A percentile compares a stretch with the other conserved stretches of the same genome.
These are phyloP conservation scores for Eudasyphora cyanicolor DNA, from an alignment of 2,888 invertebrate genomes.

Conservation along the genomic window DNA sequence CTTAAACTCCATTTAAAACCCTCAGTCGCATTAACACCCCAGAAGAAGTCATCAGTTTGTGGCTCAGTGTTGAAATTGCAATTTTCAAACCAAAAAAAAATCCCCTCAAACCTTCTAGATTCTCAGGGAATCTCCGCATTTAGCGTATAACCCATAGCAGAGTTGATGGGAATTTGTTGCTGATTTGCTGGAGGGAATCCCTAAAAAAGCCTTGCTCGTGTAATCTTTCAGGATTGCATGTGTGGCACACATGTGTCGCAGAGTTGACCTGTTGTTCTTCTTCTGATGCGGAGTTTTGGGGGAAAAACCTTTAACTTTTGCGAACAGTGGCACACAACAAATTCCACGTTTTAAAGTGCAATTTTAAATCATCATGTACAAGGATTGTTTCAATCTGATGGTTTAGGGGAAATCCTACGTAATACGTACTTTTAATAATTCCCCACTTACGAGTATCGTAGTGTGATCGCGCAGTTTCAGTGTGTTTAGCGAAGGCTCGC, in stretches of 20 bases:
- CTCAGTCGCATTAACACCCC: background rate
- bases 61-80: background rate
- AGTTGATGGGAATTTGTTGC: slow-evolving; percentile 21
- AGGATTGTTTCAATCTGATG: background rate
- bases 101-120: slow-evolving; percentile 1
- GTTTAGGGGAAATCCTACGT: background rate
- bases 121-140: background rate
- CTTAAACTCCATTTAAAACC: background rate
- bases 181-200: slow-evolving; percentile 40
- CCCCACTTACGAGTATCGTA: background rate
- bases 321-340: background rate
- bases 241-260: slow-evolving; percentile 12
- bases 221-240: background rate
- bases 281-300: background rate
- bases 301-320: slow-evolving; percentile 16
- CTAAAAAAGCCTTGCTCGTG: slow-evolving; percentile 3
- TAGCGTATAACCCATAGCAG: background rate
- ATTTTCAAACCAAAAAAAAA: background rate
- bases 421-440: background rate
- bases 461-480: background rate
- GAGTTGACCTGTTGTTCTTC: slow-evolving; percentile 8
- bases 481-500: background rate
- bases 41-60: too few relatives aligned
- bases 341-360: background rate
- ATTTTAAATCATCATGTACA: background rate